phyloP scores from a whole-genome alignment of 2,113 vertebrate genomes.

The Mobula hypostoma region DNA sequence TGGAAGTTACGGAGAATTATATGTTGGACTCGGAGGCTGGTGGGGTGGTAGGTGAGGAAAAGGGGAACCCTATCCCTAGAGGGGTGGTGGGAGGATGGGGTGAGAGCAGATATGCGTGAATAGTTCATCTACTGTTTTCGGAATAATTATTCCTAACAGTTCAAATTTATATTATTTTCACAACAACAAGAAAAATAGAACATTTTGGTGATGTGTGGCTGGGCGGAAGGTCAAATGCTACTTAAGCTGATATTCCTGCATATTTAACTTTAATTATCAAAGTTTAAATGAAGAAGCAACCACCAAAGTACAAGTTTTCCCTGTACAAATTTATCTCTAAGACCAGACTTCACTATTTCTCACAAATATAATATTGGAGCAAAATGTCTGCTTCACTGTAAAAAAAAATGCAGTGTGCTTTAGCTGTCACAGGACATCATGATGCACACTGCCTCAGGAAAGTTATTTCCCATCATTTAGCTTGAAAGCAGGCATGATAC shows the following conservation, averaged over 20 bases:
- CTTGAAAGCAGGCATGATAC: not conserved
- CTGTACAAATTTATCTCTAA: not conserved
- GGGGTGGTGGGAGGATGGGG: no score
- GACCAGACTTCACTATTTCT: not conserved
- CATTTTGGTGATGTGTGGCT: not conserved
- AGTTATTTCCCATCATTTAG: not conserved
- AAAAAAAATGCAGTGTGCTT: not conserved
- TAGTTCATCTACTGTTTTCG: not conserved
- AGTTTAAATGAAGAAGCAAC: not conserved
- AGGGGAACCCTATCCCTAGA: no score
- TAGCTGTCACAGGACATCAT: not conserved
- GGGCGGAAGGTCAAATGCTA: not conserved
- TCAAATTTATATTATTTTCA: not conserved
- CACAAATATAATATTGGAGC: not conserved
- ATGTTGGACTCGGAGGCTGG: no score
- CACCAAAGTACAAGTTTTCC: not conserved
- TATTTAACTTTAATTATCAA: not conserved
- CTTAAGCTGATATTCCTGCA: no score
- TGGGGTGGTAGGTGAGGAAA: no score
- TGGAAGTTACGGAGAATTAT: no score
- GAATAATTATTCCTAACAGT: not conserved
- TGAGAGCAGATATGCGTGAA: no score
- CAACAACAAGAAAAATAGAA: not conserved
- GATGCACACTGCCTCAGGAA: slow-evolving; percentile 1
- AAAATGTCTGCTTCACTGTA: not conserved